Base-by-base conservation (phyloP, 35 echinoderm and acorn worm genomes). In the Heliocidaris tuberculata region DNA sequence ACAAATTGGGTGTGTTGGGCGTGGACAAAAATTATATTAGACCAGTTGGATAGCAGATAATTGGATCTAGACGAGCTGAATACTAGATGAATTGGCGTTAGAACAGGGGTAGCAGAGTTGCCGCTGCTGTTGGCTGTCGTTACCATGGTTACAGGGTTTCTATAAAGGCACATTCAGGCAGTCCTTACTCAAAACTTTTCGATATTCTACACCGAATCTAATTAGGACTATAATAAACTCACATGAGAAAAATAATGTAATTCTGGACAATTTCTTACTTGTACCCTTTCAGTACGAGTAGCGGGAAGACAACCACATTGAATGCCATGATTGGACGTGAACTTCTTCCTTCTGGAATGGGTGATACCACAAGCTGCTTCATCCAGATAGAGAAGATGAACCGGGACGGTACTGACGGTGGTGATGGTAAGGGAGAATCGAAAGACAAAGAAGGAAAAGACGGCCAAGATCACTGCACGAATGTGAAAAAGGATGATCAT, bases 341-440 rank as follows among this genome's bases (percentile, higher is more conserved):
- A 30, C 50, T 93, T 31, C 91, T 93, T 0, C 91, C 91, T 13
- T 49, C 91, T 15, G 91, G 91, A 5, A 93, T 93, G 91, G 91
- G 91, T 31, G 91, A 93, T 48, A 93, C 91, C 2, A 93, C 91
- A 13, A 59, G 91, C 27, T 93, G 91, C 27, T 93, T 93, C 50
- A 30, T 93, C 13, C 91, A 93, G 50, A 59, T 93, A 13, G 91
- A 93, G 27, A 59, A 59, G 91, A 30, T 93, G 91, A 16, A 2
- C 4, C 21, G 8, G 21, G 52, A 56, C 10, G 65, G 21, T 19
- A 27, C 65, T n/a, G 65, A 42, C 35, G 35, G 27, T 3, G 27
- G 65, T 27, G 8, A n/a, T 27, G 17, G 1, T 24, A n/a, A 6
- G 1, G 15, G 15, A 13, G 8, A 56, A 10, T 56, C 15, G 11